A percentile compares a stretch with the other conserved stretches of the same genome.
These are phyloP conservation scores for Nipponacmea schrenckii DNA, from an alignment of 2,888 invertebrate species.

Conservation along the genomic window DNA sequence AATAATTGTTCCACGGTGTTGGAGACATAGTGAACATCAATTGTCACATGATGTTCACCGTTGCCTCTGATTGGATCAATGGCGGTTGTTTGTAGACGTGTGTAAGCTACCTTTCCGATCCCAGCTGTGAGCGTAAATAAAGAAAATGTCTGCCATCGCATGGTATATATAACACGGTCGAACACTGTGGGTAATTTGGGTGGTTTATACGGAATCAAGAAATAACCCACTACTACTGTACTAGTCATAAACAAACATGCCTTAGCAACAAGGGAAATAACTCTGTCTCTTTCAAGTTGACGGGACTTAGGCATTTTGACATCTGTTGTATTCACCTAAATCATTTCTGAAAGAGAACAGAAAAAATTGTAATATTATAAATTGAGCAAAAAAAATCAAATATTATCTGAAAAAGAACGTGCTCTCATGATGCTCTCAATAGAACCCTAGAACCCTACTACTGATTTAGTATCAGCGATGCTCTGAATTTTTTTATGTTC, in stretches of 20 bases:
- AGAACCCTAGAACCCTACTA: too few relatives aligned
- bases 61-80: constrained; percentile 35
- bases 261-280: background rate
- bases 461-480: too few relatives aligned
- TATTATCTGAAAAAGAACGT: too few relatives aligned
- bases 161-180: constrained; percentile 36
- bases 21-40: constrained; percentile 25
- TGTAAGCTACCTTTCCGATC: constrained; percentile 23
- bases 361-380: too few relatives aligned
- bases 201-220: constrained; percentile 22
- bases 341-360: too few relatives aligned
- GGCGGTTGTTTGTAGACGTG: constrained; percentile 29
- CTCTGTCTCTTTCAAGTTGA: background rate
- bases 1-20: constrained; percentile 42
- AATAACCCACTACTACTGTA: constrained; percentile 15
- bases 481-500: too few relatives aligned
- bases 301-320: background rate
- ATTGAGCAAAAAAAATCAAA: too few relatives aligned
- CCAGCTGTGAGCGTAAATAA: constrained; percentile 27
- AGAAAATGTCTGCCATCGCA: constrained; percentile 36
- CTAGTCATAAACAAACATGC: constrained; percentile 2
- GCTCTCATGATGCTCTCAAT: too few relatives aligned
- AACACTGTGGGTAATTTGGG: constrained; percentile 21
- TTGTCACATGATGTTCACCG: constrained; percentile 31
- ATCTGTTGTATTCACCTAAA: background rate